Evolutionary conservation across 2,797 vertebrate species (phyloP), one percentile per base, ranked within the genome.

Genomic region (Hydrocynus forskahlii): DNA sequence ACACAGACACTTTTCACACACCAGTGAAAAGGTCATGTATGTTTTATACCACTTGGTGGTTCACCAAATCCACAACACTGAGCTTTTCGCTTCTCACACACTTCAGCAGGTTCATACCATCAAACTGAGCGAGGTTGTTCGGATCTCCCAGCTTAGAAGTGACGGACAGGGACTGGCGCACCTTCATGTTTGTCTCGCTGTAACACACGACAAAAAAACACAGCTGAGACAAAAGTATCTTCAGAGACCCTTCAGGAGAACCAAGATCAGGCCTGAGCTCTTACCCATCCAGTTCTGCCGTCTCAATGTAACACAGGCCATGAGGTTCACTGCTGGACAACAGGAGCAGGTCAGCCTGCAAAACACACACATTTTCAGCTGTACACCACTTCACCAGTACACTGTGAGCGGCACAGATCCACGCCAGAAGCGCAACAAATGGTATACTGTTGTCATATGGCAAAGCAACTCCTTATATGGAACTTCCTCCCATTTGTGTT

Each of bases 161-260:
- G 85, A 97, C 92, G 0, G 96, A 94, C 66, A 95, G 94, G 0
- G 97, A 96, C 92, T 99, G 97, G 0, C 97, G 96, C 69, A 98
- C 97, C 85, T 99, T 99, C 96, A 96, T 97, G 89, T 99, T 99
- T 74, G 96, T 97, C 92, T 99, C 97, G 70, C 97, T 99, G 91
- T 52, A 90, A 90, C 60, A 89, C 14, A n/a, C 7, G 75, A 72
- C 40, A 85, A 64, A 77, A 12, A 71, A n/a, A 67, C 8, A 40
- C 45, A 40, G 17, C 48, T 52, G 21, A 14, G 12, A 75, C 10
- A 21, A 71, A 25, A 16, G 48, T 50, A 72, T 54, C 1, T 54
- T 23, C 40, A 35, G 50, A 40, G 13, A 10, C 14, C 7, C 10
- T 75, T 55, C 25, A n/a, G 10, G 38, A 10, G 43, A 5, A 52